Evolutionary conservation across 2,888 invertebrate species (phyloP).

Genomic region (Morpho achilles): DNA sequence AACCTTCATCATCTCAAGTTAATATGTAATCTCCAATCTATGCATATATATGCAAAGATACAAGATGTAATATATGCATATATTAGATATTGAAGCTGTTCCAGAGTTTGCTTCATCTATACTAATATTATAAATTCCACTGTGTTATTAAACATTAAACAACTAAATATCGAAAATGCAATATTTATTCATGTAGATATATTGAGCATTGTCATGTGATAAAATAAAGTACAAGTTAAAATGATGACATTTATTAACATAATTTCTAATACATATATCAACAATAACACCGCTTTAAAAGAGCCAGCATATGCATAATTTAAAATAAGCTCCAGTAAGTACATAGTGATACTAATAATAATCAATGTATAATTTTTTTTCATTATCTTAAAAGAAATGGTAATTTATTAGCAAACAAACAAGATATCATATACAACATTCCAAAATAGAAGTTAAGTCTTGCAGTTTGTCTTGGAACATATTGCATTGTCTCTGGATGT

Average conservation of each 20-base stretch:
- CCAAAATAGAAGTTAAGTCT: constrained; percentile 95
- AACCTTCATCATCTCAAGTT: constrained; percentile 22
- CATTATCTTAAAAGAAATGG: constrained; percentile 75
- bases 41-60: no score
- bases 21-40: not conserved
- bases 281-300: not conserved
- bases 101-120: no score
- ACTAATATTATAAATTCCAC: no score
- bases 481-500: constrained; percentile 86
- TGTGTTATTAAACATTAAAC: no score
- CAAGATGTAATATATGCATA: no score
- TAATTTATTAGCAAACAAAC: constrained; percentile 83
- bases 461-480: constrained; percentile 93
- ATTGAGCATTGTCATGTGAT: no score
- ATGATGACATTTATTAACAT: not conserved
- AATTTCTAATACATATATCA: constrained; percentile 1
- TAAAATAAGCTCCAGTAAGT: constrained; percentile 33
- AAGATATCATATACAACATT: constrained; percentile 91
- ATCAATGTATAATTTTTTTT: constrained; percentile 13
- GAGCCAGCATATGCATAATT: constrained; percentile 1
- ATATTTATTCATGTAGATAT: no score
- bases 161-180: no score
- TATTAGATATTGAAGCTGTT: no score
- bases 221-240: no score
- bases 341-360: constrained; percentile 20